Evolutionary conservation across 2,113 vertebrate genomes (phyloP), one percentile per base, ranked within the genome.

Genomic region (Nannobrachium achirus): DNA sequence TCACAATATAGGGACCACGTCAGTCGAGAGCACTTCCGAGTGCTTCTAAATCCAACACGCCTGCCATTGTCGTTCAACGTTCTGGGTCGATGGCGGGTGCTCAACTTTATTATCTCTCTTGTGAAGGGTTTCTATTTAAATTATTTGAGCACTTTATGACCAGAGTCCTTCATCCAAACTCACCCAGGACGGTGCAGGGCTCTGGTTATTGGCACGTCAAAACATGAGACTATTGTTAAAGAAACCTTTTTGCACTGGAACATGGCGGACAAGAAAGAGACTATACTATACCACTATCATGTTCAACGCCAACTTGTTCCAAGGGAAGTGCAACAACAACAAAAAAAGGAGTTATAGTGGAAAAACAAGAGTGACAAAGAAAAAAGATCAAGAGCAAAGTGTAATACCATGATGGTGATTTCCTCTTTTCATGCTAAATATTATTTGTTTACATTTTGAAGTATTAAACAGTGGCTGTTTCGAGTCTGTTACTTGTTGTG

Each of bases 391-490:
- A n/a, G n/a, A 6, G 25, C n/a, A n/a, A 33, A 56, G 58, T 56
- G 68, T 67, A 64, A 39, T 63, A 83, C 69, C 81, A 81, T 82
- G 75, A 78, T 92, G 82, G 79, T 93, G 93, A 94, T 93, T 92
- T 85, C 76, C 62, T 87, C 74, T 81, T 93, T 88, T 92, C 56
- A 53, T 88, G 85, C 88, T 90, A 80, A 79, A 86, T 86, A 83
- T 85, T 86, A 84, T 90, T 88, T 90, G 93, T 94, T 94, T 93
- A 94, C 92, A 92, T 89, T 90, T 86, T 84, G 75, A 91, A 93
- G 88, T 94, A 92, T 92, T 93, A 89, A 86, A 85, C 33, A 81
- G 82, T 58, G 74, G 68, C 74, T 88, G 84, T 91, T 91, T 89
- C n/a, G 75, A 76, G 89, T 92, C 86, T 91, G 83, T 91, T 90